Percentiles rank a stretch among this genome's conserved stretches.
phyloP scores from a whole-genome alignment of 2,888 invertebrate species.

The Melanophora roralis region DNA sequence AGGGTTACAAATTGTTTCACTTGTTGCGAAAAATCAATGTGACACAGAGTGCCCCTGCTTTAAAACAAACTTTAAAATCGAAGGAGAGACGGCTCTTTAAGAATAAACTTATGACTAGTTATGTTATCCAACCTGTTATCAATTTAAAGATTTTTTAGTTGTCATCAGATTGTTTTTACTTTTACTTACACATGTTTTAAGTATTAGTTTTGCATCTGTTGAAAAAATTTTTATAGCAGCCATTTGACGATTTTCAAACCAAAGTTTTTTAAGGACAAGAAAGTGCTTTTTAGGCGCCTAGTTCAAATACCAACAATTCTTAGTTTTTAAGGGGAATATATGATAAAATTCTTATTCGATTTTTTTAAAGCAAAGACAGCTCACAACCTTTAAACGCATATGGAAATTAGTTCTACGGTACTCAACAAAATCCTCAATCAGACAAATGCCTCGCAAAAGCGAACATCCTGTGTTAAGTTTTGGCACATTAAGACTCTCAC shows the following conservation, averaged over 20 bases:
- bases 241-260: conserved; percentile 66
- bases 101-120: too few relatives aligned
- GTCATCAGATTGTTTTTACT: conserved; percentile 54
- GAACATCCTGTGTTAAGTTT: conserved; percentile 67
- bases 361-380: too few relatives aligned
- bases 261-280: conserved; percentile 50
- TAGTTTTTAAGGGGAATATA: too few relatives aligned
- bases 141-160: neutral
- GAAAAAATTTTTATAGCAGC: conserved; percentile 62
- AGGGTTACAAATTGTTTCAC: conserved; percentile 64
- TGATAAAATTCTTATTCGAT: too few relatives aligned
- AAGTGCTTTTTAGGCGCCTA: conserved; percentile 37
- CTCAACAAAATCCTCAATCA: conserved; percentile 36
- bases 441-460: conserved; percentile 75
- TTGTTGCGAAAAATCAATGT: conserved; percentile 59
- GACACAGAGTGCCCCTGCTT: conserved; percentile 66
- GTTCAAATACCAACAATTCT: too few relatives aligned
- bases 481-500: conserved; percentile 62
- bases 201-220: conserved; percentile 61
- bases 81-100: too few relatives aligned
- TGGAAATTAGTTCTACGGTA: too few relatives aligned
- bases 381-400: too few relatives aligned
- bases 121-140: too few relatives aligned
- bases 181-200: too few relatives aligned
- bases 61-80: neutral